A percentile compares a stretch with the other conserved stretches of the same genome.
Evolutionary conservation across 2,888 invertebrate species (phyloP).

Genomic region (Stratiomys singularior): DNA sequence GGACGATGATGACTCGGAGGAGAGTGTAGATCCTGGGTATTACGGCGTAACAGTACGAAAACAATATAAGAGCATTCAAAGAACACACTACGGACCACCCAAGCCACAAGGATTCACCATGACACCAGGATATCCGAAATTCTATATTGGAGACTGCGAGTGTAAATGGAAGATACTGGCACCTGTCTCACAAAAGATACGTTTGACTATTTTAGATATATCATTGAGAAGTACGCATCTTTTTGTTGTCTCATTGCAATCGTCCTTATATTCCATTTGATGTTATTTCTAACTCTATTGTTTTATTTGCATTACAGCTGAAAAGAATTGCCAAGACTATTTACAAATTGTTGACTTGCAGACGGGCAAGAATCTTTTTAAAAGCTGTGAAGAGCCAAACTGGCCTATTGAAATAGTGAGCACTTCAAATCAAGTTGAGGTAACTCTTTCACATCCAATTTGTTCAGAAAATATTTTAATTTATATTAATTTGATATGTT

Average conservation of each 20-base stretch:
- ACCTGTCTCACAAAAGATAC: conserved; percentile 72
- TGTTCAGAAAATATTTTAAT: no score
- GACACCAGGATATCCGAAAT: conserved; percentile 80
- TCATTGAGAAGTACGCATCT: conserved; percentile 73
- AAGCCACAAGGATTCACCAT: conserved; percentile 71
- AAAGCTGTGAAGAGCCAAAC: conserved; percentile 54
- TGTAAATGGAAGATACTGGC: conserved; percentile 76
- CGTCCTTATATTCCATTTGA: neutral
- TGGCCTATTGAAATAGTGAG: conserved; percentile 54
- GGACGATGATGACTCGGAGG: conserved; percentile 23
- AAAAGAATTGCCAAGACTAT: conserved; percentile 54
- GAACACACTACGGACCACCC: conserved; percentile 53
- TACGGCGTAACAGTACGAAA: conserved; percentile 42
- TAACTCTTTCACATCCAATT: conserved; percentile 44
- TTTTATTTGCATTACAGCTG: conserved; percentile 50
- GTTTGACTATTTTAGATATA: conserved; percentile 75
- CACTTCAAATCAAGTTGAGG: conserved; percentile 55
- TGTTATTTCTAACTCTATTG: no score
- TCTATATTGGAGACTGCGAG: conserved; percentile 73
- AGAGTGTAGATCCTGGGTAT: conserved; percentile 43
- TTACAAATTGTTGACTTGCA: conserved; percentile 54
- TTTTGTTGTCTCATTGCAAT: neutral
- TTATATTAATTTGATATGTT: neutral
- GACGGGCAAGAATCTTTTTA: conserved; percentile 52
- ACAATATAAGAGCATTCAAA: conserved; percentile 54